These are phyloP conservation scores for Aradophagus sp. DNA, from an alignment of 1,140 invertebrate genomes.

Conservation along the genomic window DNA sequence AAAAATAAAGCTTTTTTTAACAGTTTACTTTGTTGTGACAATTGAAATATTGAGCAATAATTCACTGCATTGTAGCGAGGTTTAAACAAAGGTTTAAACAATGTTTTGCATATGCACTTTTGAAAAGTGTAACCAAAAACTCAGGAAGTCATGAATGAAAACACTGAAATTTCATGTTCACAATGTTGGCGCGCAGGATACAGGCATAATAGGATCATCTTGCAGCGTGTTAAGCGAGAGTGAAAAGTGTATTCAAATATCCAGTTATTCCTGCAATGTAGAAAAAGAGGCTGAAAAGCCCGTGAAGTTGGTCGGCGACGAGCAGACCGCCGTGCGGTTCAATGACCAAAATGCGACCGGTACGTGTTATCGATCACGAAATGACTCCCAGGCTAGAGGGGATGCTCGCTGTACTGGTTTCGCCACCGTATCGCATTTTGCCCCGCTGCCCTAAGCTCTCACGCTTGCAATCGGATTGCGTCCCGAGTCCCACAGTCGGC, in stretches of 20 bases:
- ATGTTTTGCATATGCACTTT: too few relatives aligned
- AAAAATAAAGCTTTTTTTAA: too few relatives aligned
- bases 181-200: too few relatives aligned
- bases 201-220: constrained; percentile 20
- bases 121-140: too few relatives aligned
- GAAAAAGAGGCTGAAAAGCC: constrained; percentile 33
- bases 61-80: too few relatives aligned
- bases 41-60: too few relatives aligned
- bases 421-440: constrained; percentile 45
- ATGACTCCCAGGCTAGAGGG: constrained; percentile 52
- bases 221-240: constrained; percentile 6
- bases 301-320: constrained; percentile 22
- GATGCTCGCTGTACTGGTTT: constrained; percentile 52
- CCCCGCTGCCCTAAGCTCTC: constrained; percentile 41
- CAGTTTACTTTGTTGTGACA: too few relatives aligned
- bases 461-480: constrained; percentile 19
- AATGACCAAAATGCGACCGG: constrained; percentile 65
- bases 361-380: constrained; percentile 64
- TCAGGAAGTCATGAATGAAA: too few relatives aligned
- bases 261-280: constrained; percentile 34
- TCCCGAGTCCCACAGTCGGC: constrained; percentile 1
- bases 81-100: too few relatives aligned
- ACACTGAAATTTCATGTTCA: too few relatives aligned
- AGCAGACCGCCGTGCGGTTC: constrained; percentile 55
- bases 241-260: constrained; percentile 37